Conservation (phyloP, 2,797 vertebrate genomes). For the Chaenodraco wilsoni region DNA sequence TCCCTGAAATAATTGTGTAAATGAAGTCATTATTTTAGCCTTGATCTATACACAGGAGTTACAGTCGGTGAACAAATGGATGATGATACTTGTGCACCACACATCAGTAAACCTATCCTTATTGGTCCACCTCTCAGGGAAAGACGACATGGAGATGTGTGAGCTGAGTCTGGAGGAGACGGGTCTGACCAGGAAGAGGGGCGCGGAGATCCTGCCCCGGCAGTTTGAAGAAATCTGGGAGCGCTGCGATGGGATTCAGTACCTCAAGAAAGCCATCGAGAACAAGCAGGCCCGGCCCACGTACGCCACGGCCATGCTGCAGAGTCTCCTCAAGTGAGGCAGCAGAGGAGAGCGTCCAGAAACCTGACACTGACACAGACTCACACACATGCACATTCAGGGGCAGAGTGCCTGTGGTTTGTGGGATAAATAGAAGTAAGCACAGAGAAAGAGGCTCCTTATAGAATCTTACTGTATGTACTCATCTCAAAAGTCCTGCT, state of each 20-base stretch:
- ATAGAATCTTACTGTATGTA: conserved; percentile 33
- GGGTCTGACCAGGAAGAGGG: conserved; percentile 95
- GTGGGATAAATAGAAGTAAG: conserved; percentile 39
- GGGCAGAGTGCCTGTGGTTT: conserved; percentile 3
- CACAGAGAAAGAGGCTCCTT: conserved; percentile 24
- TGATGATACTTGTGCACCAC: not conserved
- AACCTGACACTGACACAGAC: conserved; percentile 25
- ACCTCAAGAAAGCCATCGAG: conserved; percentile 94
- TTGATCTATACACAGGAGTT: not conserved
- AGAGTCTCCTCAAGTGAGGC: conserved; percentile 91
- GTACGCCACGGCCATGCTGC: conserved; percentile 97
- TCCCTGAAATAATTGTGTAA: not conserved
- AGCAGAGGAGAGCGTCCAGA: conserved; percentile 14
- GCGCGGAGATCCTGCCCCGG: conserved; percentile 94
- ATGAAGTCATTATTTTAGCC: not conserved
- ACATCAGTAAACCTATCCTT: not conserved
- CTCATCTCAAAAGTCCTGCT: conserved; percentile 12
- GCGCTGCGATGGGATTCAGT: conserved; percentile 96
- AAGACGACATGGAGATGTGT: conserved; percentile 99
- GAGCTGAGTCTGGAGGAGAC: conserved; percentile 98
- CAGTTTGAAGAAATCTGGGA: conserved; percentile 99
- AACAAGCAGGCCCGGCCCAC: conserved; percentile 96
- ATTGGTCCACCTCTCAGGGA: conserved; percentile 81
- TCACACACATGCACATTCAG: conserved; percentile 5
- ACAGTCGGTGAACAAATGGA: not conserved